Evolutionary conservation across 1,140 invertebrate genomes (phyloP).

Genomic region (Ylistrum balloti): DNA sequence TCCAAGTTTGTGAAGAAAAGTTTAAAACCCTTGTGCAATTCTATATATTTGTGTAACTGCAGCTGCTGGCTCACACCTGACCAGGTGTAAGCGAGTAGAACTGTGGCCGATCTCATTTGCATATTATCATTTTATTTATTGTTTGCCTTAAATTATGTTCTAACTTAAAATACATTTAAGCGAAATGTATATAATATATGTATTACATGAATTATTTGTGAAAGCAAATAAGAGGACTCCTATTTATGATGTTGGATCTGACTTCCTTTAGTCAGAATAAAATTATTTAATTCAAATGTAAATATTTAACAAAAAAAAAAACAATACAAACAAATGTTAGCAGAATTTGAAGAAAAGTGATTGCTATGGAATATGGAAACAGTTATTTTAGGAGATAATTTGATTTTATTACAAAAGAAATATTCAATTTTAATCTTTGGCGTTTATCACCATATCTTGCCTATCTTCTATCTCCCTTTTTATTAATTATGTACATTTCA

Average conservation of each 20-base stretch:
- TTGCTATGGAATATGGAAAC: conserved; percentile 5
- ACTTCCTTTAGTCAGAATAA: not conserved
- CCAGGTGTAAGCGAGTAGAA: not conserved
- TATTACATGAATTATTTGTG: conserved; percentile 36
- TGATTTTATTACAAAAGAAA: not conserved
- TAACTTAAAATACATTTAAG: conserved; percentile 30
- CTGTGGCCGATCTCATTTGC: conserved; percentile 31
- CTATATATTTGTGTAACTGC: conserved; percentile 25
- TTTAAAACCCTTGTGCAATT: conserved; percentile 38
- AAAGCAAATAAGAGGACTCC: not conserved
- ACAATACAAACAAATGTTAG: conserved; percentile 33
- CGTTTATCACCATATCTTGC: not conserved
- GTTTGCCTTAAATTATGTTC: conserved; percentile 38
- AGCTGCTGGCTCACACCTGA: not conserved
- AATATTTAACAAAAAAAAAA: conserved; percentile 1
- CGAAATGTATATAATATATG: conserved; percentile 31
- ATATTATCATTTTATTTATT: conserved; percentile 31
- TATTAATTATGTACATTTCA: not conserved
- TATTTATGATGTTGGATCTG: not conserved
- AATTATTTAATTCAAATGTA: conserved; percentile 31
- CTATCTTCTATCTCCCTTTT: no score
- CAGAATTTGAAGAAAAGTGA: not conserved
- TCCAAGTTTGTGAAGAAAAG: conserved; percentile 25
- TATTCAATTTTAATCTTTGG: not conserved
- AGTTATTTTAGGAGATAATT: not conserved